Conservation (phyloP, 2,113 vertebrate species). For the Myodes glareolus region DNA sequence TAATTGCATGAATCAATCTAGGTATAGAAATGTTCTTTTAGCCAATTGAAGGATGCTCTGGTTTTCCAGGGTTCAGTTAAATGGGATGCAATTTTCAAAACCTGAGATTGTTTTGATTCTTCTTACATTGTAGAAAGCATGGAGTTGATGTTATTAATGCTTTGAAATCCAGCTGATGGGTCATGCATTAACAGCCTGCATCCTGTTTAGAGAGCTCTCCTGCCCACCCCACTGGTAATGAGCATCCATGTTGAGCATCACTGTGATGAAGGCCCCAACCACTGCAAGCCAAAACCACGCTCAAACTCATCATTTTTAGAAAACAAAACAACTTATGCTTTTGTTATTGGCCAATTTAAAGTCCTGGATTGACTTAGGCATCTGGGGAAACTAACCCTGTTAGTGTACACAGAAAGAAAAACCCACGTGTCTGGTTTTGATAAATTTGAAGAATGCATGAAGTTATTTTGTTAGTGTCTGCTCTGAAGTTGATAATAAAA, state of each 20-base stretch:
- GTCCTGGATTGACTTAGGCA: neutral
- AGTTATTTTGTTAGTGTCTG: neutral
- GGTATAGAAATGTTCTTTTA: constrained; percentile 67
- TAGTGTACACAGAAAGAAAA: constrained; percentile 43
- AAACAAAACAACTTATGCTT: neutral
- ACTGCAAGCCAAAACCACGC: neutral
- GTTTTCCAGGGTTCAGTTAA: constrained; percentile 45
- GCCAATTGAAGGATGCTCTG: constrained; percentile 58
- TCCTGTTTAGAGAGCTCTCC: neutral
- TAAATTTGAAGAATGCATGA: constrained; percentile 14
- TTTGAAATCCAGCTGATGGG: neutral
- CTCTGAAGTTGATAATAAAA: neutral
- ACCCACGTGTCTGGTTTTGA: neutral
- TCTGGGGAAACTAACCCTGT: neutral
- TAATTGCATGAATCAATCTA: constrained; percentile 49
- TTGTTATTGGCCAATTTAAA: neutral
- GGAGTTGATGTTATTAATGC: constrained; percentile 28
- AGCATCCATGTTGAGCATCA: neutral
- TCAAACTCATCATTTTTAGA: neutral
- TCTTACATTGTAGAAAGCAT: constrained; percentile 38
- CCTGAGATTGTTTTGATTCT: constrained; percentile 25
- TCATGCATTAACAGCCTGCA: neutral
- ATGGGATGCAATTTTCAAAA: constrained; percentile 49
- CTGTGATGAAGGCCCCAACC: neutral
- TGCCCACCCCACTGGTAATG: neutral